These are phyloP conservation scores for Falcaria lacertinaria DNA, from an alignment of 2,888 invertebrate species.

Conservation along the genomic window DNA sequence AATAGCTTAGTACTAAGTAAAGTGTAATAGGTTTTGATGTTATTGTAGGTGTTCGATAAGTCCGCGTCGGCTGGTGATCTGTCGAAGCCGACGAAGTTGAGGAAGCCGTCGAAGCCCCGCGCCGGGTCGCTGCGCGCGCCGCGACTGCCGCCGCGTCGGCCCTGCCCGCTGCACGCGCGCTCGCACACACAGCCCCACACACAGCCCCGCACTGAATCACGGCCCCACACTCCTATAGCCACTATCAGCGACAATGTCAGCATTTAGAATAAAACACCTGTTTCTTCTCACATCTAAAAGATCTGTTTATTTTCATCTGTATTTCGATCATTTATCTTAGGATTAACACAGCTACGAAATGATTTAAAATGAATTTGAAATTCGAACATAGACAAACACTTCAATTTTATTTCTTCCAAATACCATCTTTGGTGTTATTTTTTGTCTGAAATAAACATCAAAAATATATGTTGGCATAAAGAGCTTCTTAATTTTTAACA, in stretches of 20 bases:
- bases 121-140: slow-evolving; percentile 12
- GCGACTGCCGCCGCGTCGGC: slow-evolving; percentile 32
- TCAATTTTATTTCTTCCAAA: no score
- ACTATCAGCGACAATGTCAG: slow-evolving; percentile 69
- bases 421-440: no score
- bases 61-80: slow-evolving; percentile 47
- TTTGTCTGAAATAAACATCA: no score
- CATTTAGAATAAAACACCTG: slow-evolving; percentile 38
- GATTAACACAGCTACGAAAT: no score
- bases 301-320: no score
- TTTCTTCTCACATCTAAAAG: slow-evolving; percentile 1
- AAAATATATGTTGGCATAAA: no score
- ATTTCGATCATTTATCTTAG: no score
- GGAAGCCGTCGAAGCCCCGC: slow-evolving; percentile 5
- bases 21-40: slow-evolving; percentile 18
- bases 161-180: slow-evolving; percentile 60
- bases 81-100: slow-evolving; percentile 24
- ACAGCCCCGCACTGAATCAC: slow-evolving; percentile 31
- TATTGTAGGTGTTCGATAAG: slow-evolving; percentile 51
- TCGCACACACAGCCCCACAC: slow-evolving; percentile 27
- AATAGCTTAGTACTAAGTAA: no score
- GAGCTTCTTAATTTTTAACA: no score
- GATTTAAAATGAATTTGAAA: no score
- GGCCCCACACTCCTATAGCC: slow-evolving; percentile 39
- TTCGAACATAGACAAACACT: no score